Conservation (phyloP, 2,888 invertebrate species). For the Lepidonotus clava region DNA sequence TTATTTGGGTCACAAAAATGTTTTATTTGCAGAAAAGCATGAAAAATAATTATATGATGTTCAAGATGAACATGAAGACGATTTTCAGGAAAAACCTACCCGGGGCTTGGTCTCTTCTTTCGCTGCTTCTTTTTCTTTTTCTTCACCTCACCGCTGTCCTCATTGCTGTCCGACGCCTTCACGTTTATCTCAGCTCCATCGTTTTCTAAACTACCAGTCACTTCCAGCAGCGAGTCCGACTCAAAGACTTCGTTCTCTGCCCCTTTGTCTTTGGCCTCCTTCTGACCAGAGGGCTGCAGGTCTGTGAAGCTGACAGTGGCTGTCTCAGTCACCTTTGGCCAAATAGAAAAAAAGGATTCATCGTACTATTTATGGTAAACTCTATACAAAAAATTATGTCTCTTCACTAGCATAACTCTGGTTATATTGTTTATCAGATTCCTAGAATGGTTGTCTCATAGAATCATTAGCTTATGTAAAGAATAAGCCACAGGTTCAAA, state of each 20-base stretch:
- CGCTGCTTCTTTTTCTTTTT: neutral
- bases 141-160: neutral
- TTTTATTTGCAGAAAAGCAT: neutral
- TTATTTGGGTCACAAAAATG: neutral
- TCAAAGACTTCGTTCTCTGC: constrained; percentile 24
- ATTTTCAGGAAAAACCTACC: neutral
- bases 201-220: neutral
- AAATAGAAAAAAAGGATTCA: too few relatives aligned
- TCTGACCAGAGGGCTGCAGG: neutral
- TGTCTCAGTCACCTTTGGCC: constrained; percentile 24
- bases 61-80: neutral
- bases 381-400: too few relatives aligned
- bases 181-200: neutral
- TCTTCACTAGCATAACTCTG: too few relatives aligned
- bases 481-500: too few relatives aligned
- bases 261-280: neutral
- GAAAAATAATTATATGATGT: neutral
- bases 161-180: neutral
- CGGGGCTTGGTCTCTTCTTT: neutral
- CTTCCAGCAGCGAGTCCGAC: neutral
- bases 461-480: too few relatives aligned
- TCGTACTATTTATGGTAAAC: too few relatives aligned
- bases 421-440: too few relatives aligned
- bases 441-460: too few relatives aligned
- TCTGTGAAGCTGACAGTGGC: constrained; percentile 21